A percentile compares a stretch with the other conserved stretches of the same genome.
phyloP scores from a whole-genome alignment of 2,113 vertebrate genomes.

The Baryphthengus martii region DNA sequence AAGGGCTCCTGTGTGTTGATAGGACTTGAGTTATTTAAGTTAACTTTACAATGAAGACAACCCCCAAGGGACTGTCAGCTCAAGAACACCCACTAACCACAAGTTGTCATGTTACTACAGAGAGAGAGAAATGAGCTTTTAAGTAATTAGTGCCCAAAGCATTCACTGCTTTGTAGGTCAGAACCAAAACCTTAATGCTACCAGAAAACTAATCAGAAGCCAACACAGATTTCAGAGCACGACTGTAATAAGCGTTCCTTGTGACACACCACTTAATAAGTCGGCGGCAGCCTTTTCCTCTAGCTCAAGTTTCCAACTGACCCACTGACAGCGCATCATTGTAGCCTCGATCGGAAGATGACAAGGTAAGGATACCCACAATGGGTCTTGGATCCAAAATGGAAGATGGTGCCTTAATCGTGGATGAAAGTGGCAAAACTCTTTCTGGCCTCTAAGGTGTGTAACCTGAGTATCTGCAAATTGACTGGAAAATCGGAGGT shows the following conservation, averaged over 20 bases:
- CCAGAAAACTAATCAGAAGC: constrained; percentile 51
- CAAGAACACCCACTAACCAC: constrained; percentile 38
- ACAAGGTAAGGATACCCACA: not conserved
- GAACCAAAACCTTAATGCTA: constrained; percentile 48
- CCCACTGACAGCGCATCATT: not conserved
- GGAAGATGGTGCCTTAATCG: not conserved
- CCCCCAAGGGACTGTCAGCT: constrained; percentile 51
- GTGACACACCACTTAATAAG: constrained; percentile 21
- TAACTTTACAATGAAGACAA: constrained; percentile 26
- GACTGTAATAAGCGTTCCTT: not conserved
- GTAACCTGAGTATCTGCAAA: not conserved
- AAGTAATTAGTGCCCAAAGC: constrained; percentile 66
- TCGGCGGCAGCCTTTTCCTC: not conserved
- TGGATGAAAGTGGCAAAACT: not conserved
- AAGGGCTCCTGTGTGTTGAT: constrained; percentile 28
- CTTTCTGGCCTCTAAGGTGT: not conserved
- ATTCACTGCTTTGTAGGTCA: constrained; percentile 56
- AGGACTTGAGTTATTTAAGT: constrained; percentile 53
- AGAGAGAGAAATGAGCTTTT: constrained; percentile 26
- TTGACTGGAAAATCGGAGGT: not conserved
- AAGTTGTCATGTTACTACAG: not conserved
- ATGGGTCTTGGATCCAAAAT: not conserved
- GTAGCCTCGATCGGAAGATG: not conserved
- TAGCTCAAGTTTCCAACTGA: not conserved
- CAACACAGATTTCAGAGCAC: not conserved